phyloP scores from a whole-genome alignment of 2,113 vertebrate genomes.

The Varanus komodoensis region DNA sequence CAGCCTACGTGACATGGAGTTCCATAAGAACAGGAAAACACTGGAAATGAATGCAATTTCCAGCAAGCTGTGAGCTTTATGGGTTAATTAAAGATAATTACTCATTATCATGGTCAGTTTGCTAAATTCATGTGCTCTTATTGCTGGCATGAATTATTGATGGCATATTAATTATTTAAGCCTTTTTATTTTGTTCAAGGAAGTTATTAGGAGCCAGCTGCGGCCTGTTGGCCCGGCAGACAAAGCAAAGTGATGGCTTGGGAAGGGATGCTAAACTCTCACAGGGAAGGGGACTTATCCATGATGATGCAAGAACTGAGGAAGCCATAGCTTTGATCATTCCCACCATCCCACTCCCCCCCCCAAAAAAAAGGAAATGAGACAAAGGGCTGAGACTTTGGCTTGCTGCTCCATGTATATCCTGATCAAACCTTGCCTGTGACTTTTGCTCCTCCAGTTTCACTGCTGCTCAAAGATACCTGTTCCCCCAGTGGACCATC shows the following conservation, averaged over 20 bases:
- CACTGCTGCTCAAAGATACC: background rate
- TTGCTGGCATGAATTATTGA: constrained; percentile 67
- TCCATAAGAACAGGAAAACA: constrained; percentile 22
- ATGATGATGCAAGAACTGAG: accelerated
- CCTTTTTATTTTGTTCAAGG: constrained; percentile 37
- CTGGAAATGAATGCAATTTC: constrained; percentile 26
- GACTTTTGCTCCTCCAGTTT: background rate
- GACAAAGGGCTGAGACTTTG: background rate
- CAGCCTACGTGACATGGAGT: background rate
- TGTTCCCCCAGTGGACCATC: background rate
- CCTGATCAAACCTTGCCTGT: too few relatives aligned
- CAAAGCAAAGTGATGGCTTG: background rate
- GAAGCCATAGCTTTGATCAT: background rate
- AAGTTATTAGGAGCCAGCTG: constrained; percentile 22
- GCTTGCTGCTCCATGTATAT: accelerated
- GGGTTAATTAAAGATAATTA: constrained; percentile 67
- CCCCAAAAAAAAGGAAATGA: too few relatives aligned
- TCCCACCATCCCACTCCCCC: background rate
- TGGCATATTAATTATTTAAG: constrained; percentile 63
- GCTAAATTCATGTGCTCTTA: constrained; percentile 47
- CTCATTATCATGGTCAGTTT: constrained; percentile 56
- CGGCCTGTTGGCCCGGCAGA: constrained; percentile 32
- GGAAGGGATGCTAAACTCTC: accelerated
- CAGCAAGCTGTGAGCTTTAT: constrained; percentile 25
- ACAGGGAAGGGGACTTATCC: background rate